Conservation (phyloP, 2,797 vertebrate species). For the Micropoecilia bifurca region DNA sequence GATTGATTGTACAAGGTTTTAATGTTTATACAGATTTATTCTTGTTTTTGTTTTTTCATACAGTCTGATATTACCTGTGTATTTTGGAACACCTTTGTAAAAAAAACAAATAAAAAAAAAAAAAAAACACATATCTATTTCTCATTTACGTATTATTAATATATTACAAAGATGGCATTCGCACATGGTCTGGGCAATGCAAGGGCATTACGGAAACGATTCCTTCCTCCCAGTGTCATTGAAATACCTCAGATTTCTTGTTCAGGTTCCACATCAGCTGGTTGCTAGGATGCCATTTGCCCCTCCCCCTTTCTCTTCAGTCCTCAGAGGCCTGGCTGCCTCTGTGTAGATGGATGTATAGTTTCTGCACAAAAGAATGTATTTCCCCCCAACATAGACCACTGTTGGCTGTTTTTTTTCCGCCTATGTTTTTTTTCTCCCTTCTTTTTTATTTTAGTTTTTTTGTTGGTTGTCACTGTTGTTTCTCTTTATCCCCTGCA, state of each 20-base stretch:
- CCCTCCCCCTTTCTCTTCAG: not conserved
- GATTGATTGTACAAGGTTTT: conserved; percentile 85
- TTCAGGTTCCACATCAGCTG: conserved; percentile 22
- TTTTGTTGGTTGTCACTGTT: not conserved
- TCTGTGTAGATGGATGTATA: conserved; percentile 4
- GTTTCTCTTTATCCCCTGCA: conserved; percentile 7
- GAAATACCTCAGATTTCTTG: conserved; percentile 44
- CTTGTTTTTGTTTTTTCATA: conserved; percentile 78
- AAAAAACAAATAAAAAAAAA: not conserved
- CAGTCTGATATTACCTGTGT: conserved; percentile 83
- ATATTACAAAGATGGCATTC: not conserved
- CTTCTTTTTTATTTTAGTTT: not conserved
- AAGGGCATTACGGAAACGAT: conserved; percentile 45
- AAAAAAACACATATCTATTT: not conserved
- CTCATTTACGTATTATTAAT: not conserved
- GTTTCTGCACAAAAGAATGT: conserved; percentile 26
- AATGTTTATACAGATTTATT: conserved; percentile 90
- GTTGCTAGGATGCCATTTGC: conserved; percentile 4
- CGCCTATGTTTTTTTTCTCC: not conserved
- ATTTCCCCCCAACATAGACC: conserved; percentile 20
- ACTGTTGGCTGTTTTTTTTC: conserved; percentile 12
- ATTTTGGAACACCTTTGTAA: conserved; percentile 72
- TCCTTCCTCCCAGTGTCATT: conserved; percentile 20
- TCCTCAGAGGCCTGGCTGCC: not conserved
- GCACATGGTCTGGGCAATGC: conserved; percentile 13